A percentile compares a stretch with the other conserved stretches of the same genome.
Conservation (phyloP, 2,113 vertebrate genomes). For the Rhynchopsitta pachyrhyncha region DNA sequence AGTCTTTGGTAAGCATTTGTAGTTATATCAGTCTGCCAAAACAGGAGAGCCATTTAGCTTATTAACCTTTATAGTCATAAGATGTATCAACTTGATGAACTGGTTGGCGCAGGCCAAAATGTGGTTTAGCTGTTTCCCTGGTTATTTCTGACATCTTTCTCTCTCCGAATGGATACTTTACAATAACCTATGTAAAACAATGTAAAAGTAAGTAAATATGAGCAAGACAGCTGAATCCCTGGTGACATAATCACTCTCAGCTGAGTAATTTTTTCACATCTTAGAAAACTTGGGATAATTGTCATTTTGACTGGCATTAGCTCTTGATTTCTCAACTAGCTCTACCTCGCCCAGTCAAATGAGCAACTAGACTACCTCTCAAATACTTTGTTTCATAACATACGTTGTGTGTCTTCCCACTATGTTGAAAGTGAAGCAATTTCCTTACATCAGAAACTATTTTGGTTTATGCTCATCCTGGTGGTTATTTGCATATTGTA, state of each 20-base stretch:
- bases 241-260: neutral
- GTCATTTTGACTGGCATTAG: conserved; percentile 6
- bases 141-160: conserved; percentile 1
- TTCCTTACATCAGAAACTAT: neutral
- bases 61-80: neutral
- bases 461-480: neutral
- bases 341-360: conserved; percentile 55
- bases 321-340: neutral
- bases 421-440: neutral
- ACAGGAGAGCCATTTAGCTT: neutral
- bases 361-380: conserved; percentile 46
- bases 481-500: neutral
- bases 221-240: neutral
- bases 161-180: neutral
- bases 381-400: neutral
- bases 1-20: neutral
- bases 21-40: neutral
- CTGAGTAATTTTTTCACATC: neutral
- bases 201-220: neutral
- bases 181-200: neutral
- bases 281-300: neutral
- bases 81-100: neutral
- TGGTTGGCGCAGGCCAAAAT: neutral
- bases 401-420: neutral
- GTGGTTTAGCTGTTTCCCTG: neutral